Conservation (phyloP, 2,113 vertebrate genomes). For the Empidonax alnorum region DNA sequence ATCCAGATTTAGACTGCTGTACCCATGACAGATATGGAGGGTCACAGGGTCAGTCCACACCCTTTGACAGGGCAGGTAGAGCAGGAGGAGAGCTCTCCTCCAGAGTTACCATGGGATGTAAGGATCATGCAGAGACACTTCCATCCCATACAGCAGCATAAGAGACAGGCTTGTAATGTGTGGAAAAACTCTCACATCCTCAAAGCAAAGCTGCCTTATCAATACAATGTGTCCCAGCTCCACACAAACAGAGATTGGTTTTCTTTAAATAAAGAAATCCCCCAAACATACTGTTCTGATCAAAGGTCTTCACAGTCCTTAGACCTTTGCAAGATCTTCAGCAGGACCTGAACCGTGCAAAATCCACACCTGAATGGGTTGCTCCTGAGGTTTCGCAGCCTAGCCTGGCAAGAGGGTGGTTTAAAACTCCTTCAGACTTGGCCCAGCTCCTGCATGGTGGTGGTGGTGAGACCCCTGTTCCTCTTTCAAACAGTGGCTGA, state of each 20-base stretch:
- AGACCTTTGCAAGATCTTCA: not conserved
- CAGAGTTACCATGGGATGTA: not conserved
- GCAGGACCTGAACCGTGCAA: not conserved
- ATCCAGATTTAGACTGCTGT: not conserved
- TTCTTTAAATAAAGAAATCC: not conserved
- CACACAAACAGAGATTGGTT: not conserved
- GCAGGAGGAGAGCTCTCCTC: not conserved
- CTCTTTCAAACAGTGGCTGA: not conserved
- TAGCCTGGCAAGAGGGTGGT: not conserved
- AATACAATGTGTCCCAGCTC: not conserved
- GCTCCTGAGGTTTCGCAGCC: not conserved
- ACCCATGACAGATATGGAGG: not conserved
- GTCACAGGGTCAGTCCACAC: rapidly evolving
- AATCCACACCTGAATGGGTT: not conserved
- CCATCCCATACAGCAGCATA: rapidly evolving
- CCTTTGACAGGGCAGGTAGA: not conserved
- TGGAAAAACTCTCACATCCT: not conserved
- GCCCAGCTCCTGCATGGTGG: not conserved
- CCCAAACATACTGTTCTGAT: not conserved
- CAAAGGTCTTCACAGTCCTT: not conserved
- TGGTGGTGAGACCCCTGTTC: not conserved
- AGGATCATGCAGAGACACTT: not conserved
- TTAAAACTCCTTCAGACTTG: not conserved
- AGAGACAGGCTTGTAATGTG: not conserved
- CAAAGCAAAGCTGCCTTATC: not conserved